A percentile compares a stretch with the other conserved stretches of the same genome.
These are phyloP conservation scores for Orchestia grillus DNA, from an alignment of 1,140 invertebrate species.

Conservation along the genomic window DNA sequence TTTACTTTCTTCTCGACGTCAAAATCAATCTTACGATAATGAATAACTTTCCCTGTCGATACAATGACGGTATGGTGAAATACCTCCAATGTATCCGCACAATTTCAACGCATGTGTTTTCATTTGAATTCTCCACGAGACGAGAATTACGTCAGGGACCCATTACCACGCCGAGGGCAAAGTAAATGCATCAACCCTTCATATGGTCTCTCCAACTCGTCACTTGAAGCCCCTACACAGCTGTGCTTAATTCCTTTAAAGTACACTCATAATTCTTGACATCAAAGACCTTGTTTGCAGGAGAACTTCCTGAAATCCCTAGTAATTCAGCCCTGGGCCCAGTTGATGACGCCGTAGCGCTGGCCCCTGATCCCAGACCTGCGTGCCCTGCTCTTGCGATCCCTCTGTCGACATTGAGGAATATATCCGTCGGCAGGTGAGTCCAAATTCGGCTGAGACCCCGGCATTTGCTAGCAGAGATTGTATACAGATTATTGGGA, in stretches of 20 bases:
- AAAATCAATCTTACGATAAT: too few relatives aligned
- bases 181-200: background rate
- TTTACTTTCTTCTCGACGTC: too few relatives aligned
- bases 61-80: background rate
- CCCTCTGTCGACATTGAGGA: background rate
- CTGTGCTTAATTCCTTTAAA: background rate
- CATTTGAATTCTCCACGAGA: too few relatives aligned
- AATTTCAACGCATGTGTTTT: background rate
- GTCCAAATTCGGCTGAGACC: background rate
- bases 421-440: background rate
- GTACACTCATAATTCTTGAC: background rate
- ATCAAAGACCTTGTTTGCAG: slow-evolving; percentile 5
- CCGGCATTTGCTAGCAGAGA: background rate
- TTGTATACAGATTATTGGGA: background rate
- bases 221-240: background rate
- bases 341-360: background rate
- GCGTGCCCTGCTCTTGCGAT: background rate
- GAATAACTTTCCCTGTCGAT: background rate
- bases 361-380: background rate
- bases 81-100: background rate
- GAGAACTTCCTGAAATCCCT: background rate
- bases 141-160: background rate
- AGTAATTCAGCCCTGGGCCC: background rate
- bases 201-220: background rate
- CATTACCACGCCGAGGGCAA: background rate